These are phyloP conservation scores for Dascyllus trimaculatus DNA, from an alignment of 2,113 vertebrate genomes.

Conservation along the genomic window DNA sequence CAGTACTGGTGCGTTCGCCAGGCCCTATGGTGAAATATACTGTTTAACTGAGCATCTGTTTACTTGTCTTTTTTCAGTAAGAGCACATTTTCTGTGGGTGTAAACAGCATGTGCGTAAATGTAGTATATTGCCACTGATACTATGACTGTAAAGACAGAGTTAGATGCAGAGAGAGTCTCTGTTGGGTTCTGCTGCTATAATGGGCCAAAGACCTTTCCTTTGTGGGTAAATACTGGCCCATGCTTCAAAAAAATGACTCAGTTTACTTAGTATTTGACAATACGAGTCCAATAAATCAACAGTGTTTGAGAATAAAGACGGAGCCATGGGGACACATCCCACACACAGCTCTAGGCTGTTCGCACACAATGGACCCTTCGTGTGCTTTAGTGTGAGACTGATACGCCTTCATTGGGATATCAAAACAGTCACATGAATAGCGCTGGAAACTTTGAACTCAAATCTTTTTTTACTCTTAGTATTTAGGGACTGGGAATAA, in stretches of 20 bases:
- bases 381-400: slow-evolving; percentile 34
- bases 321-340: slow-evolving; percentile 52
- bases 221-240: slow-evolving; percentile 28
- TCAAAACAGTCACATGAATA: slow-evolving; percentile 45
- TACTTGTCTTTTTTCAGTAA: not conserved
- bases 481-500: slow-evolving; percentile 8
- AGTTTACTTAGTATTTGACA: slow-evolving; percentile 53
- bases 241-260: slow-evolving; percentile 38
- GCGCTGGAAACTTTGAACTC: slow-evolving; percentile 33
- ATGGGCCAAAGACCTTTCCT: slow-evolving; percentile 40
- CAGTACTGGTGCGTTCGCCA: too few relatives aligned
- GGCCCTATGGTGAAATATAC: too few relatives aligned
- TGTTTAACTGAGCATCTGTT: too few relatives aligned
- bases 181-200: slow-evolving; percentile 32
- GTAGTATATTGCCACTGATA: not conserved
- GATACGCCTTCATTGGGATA: slow-evolving; percentile 32
- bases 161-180: not conserved
- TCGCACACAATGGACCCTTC: slow-evolving; percentile 38
- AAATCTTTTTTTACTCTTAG: slow-evolving; percentile 1
- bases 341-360: slow-evolving; percentile 57
- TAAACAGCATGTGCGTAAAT: not conserved
- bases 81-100: not conserved
- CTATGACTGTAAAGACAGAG: slow-evolving; percentile 5
- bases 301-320: slow-evolving; percentile 45
- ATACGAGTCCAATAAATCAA: slow-evolving; percentile 57